A percentile compares a stretch with the other conserved stretches of the same genome.
phyloP scores from a whole-genome alignment of 2,113 vertebrate genomes.

The Lampris megalopsis region DNA sequence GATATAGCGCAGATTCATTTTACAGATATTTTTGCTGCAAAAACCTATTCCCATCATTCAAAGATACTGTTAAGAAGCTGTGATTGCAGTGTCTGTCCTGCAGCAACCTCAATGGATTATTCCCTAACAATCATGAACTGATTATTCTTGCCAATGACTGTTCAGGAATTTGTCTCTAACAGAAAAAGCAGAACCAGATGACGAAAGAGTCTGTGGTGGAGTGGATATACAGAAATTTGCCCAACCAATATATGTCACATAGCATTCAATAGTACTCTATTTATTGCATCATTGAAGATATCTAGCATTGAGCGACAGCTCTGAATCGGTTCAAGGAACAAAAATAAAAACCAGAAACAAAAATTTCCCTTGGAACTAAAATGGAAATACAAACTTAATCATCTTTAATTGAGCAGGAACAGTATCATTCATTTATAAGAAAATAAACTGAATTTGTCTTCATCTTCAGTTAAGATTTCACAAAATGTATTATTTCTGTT shows the following conservation, averaged over 20 bases:
- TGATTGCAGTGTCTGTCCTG: conserved; percentile 5
- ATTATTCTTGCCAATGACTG: conserved; percentile 30
- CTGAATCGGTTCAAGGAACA: too few species aligned
- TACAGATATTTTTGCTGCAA: neutral
- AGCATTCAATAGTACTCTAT: neutral
- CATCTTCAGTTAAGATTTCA: too few species aligned
- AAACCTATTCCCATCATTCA: neutral
- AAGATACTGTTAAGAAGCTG: conserved; percentile 10
- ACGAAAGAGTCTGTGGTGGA: neutral
- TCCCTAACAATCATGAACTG: conserved; percentile 3
- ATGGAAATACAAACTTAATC: too few species aligned
- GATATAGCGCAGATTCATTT: neutral
- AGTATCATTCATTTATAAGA: too few species aligned
- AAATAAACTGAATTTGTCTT: too few species aligned
- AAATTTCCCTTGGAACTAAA: too few species aligned
- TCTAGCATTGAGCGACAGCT: too few species aligned
- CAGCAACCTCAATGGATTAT: conserved; percentile 20
- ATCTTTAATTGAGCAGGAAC: too few species aligned
- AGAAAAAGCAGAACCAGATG: conserved; percentile 5
- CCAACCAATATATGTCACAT: neutral
- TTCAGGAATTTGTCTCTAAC: conserved; percentile 15
- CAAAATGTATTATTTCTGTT: too few species aligned
- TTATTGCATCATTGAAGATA: neutral
- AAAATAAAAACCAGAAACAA: too few species aligned
- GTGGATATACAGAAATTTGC: neutral